A percentile compares a stretch with the other conserved stretches of the same genome.
These are phyloP conservation scores for Pseudochirops cupreus DNA, from an alignment of 2,797 vertebrate genomes.

Conservation along the genomic window DNA sequence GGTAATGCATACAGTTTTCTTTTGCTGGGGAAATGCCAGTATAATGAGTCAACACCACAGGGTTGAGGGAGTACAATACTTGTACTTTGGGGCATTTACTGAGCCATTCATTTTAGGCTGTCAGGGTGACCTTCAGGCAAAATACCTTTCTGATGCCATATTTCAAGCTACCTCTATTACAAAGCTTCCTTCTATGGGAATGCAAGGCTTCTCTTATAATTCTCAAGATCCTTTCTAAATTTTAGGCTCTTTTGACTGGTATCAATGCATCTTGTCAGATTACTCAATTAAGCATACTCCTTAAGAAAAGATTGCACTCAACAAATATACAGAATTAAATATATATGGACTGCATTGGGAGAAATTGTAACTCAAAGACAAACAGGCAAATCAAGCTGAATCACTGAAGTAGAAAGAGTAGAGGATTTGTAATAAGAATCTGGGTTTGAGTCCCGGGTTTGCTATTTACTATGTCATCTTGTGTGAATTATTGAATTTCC, in stretches of 20 bases:
- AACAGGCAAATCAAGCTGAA: neutral
- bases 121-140: neutral
- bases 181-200: neutral
- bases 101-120: neutral
- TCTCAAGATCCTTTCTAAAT: neutral
- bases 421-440: neutral
- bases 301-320: neutral
- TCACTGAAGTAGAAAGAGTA: neutral
- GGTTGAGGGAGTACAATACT: neutral
- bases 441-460: neutral
- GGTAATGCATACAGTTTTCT: neutral
- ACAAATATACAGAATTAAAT: neutral
- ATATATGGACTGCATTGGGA: neutral
- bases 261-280: neutral
- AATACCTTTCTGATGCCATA: neutral
- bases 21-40: neutral
- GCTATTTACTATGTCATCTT: neutral
- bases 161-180: neutral
- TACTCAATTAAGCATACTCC: neutral
- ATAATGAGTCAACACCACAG: neutral
- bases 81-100: neutral
- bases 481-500: neutral
- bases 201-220: neutral
- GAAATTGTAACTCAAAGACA: neutral
- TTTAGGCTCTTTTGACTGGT: neutral